Conservation (phyloP, 2,113 vertebrate genomes). For the Pseudois nayaur region DNA sequence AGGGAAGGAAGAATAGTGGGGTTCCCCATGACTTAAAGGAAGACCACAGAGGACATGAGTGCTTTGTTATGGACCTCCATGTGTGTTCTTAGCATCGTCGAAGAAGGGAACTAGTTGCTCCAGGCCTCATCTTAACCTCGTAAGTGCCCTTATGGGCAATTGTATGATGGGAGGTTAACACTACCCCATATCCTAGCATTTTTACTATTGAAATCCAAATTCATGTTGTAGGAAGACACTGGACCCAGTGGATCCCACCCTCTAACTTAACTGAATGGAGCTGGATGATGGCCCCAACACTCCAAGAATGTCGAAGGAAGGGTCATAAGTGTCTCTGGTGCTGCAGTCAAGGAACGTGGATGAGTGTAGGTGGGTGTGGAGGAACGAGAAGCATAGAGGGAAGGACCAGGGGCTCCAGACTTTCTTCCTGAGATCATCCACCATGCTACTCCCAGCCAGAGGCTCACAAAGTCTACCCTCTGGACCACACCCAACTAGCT, state of each 20-base stretch:
- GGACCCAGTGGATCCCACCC: neutral
- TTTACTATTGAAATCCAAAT: constrained; percentile 17
- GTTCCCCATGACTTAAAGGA: neutral
- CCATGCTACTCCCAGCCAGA: neutral
- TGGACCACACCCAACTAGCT: neutral
- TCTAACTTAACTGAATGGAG: neutral
- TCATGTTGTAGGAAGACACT: neutral
- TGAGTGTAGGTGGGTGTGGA: neutral
- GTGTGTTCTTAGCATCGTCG: neutral
- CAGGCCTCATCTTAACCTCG: neutral
- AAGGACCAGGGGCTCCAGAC: neutral
- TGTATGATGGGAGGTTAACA: neutral
- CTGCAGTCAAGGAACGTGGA: neutral
- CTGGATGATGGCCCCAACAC: neutral
- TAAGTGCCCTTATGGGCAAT: neutral
- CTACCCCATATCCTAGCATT: neutral
- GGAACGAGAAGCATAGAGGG: neutral
- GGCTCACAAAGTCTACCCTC: neutral
- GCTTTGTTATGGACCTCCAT: neutral
- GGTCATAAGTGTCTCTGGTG: neutral
- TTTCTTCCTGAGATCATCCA: neutral
- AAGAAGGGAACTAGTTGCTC: neutral
- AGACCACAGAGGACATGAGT: neutral
- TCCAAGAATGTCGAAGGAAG: neutral
- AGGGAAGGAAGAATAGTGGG: neutral